phyloP scores from a whole-genome alignment of 2,888 invertebrate species.

The Caenorhabditis zanzibari region DNA sequence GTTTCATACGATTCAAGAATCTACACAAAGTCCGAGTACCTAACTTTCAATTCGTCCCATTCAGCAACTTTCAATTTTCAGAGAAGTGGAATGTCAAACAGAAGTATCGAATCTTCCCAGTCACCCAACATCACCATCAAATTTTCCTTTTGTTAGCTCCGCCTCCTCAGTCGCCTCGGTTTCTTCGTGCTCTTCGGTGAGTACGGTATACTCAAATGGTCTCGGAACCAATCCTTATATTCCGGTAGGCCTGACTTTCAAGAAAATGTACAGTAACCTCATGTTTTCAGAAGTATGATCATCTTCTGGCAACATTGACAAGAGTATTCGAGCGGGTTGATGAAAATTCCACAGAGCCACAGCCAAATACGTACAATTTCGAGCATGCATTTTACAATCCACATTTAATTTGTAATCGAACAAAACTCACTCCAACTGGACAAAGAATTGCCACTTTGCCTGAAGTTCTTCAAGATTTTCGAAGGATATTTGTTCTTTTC shows the following conservation, averaged over 20 bases:
- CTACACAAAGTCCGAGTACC: conserved; percentile 54
- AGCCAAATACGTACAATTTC: conserved; percentile 51
- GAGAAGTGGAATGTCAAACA: conserved; percentile 56
- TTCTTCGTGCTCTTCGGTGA: conserved; percentile 58
- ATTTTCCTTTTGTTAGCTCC: conserved; percentile 45
- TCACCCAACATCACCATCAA: conserved; percentile 48
- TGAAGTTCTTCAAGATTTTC: conserved; percentile 77
- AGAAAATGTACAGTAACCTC: conserved; percentile 9
- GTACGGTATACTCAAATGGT: conserved; percentile 52
- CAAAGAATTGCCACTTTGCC: conserved; percentile 69
- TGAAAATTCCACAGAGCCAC: conserved; percentile 22
- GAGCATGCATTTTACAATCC: conserved; percentile 62
- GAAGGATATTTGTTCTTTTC: conserved; percentile 76
- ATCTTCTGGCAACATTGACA: conserved; percentile 29
- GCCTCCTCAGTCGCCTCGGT: conserved; percentile 49
- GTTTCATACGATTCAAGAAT: conserved; percentile 38
- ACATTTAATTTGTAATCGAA: conserved; percentile 56
- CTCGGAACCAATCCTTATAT: conserved; percentile 37
- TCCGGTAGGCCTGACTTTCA: conserved; percentile 45
- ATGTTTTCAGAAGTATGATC: conserved; percentile 50
- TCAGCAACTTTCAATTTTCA: conserved; percentile 1
- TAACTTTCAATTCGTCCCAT: background rate
- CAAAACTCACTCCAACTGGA: conserved; percentile 67
- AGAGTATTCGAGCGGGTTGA: conserved; percentile 48
- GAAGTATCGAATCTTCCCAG: conserved; percentile 31